A percentile compares a stretch with the other conserved stretches of the same genome.
Conservation (phyloP, 2,888 invertebrate species). For the Pedicia rivosa region DNA sequence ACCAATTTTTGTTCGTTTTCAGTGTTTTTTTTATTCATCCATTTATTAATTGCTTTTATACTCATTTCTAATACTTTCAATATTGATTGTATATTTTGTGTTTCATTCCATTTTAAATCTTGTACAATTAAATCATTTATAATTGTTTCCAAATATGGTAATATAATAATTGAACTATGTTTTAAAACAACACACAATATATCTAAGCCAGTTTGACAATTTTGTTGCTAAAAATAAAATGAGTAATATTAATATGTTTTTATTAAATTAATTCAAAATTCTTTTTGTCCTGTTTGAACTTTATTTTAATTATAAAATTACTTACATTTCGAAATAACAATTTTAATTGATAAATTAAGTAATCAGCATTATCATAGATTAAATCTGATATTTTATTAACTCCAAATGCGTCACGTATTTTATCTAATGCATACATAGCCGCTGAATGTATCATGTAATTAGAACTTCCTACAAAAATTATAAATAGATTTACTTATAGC, state of each 20-base stretch:
- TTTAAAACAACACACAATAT: constrained; percentile 57
- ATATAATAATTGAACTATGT: constrained; percentile 44
- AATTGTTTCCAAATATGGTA: constrained; percentile 49
- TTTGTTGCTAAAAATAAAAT: constrained; percentile 30
- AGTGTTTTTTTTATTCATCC: constrained; percentile 30
- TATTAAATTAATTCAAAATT: background rate
- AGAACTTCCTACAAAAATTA: constrained; percentile 40
- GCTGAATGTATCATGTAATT: constrained; percentile 44
- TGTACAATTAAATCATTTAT: constrained; percentile 43
- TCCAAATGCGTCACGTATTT: constrained; percentile 40
- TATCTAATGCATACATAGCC: constrained; percentile 40
- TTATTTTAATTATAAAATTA: background rate
- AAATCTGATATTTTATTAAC: constrained; percentile 40
- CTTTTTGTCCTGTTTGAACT: no score
- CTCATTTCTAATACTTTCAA: constrained; percentile 56
- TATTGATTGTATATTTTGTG: constrained; percentile 41
- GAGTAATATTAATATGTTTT: constrained; percentile 8
- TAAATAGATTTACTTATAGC: no score
- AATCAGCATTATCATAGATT: constrained; percentile 52
- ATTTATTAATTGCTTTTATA: constrained; percentile 40
- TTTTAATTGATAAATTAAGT: constrained; percentile 54
- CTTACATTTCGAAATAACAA: constrained; percentile 40
- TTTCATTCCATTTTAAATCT: constrained; percentile 30
- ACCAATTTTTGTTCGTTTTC: constrained; percentile 17
- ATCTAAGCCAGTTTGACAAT: constrained; percentile 48